Evolutionary conservation across 2,797 vertebrate species (phyloP).

Genomic region (Tapera naevia): DNA sequence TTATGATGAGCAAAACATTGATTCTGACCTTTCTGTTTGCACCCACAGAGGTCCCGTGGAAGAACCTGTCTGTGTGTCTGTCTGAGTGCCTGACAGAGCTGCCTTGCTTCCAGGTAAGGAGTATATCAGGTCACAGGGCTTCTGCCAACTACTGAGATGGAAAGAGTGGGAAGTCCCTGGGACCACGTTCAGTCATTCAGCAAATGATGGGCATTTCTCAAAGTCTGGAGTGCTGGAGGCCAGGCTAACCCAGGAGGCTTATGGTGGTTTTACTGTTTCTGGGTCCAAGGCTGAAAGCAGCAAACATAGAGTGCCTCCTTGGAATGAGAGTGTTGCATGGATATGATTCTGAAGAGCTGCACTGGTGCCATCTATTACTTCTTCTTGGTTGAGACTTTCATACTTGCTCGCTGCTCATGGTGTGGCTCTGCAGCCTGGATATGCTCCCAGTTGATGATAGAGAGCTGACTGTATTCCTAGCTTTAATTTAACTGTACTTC

Average conservation of each 20-base stretch:
- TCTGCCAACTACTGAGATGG: background rate
- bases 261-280: background rate
- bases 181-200: fast-evolving
- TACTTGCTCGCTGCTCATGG: background rate
- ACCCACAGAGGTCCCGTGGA: conserved; percentile 11
- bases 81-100: background rate
- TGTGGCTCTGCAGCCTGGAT: background rate
- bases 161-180: background rate
- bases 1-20: background rate
- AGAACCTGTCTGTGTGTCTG: background rate
- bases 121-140: background rate
- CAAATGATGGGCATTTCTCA: background rate
- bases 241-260: background rate
- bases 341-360: background rate
- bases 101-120: conserved; percentile 43
- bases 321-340: background rate
- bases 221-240: background rate
- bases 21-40: conserved; percentile 35
- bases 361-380: background rate
- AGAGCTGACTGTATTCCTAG: background rate
- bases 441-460: background rate
- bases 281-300: background rate
- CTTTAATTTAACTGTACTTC: background rate
- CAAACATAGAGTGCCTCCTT: background rate
- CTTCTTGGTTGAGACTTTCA: background rate